Conservation (phyloP, 2,113 vertebrate genomes). For the Diphyllodes magnificus region DNA sequence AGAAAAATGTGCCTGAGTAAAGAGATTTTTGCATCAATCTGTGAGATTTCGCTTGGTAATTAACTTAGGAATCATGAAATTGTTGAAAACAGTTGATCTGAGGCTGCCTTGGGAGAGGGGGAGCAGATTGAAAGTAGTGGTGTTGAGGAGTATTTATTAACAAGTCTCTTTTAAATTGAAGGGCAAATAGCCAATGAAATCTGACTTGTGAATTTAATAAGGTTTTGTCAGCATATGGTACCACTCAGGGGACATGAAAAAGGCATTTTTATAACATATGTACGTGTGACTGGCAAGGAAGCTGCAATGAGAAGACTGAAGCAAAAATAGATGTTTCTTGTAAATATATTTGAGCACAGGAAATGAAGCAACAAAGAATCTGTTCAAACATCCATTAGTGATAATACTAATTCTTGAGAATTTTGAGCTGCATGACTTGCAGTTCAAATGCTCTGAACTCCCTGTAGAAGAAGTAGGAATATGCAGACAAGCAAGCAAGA, state of each 20-base stretch:
- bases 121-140: not conserved
- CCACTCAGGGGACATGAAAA: not conserved
- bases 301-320: not conserved
- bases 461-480: not conserved
- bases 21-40: not conserved
- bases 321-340: conserved; percentile 24
- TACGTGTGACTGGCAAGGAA: not conserved
- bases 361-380: not conserved
- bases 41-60: not conserved
- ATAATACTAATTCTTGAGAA: not conserved
- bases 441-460: not conserved
- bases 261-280: not conserved
- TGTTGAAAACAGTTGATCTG: not conserved
- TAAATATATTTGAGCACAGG: not conserved
- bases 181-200: conserved; percentile 41
- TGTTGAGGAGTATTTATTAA: conserved; percentile 1
- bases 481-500: not conserved
- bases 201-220: conserved; percentile 16
- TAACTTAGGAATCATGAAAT: not conserved
- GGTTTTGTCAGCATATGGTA: conserved; percentile 39
- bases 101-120: not conserved
- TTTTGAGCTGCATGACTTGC: not conserved
- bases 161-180: not conserved
- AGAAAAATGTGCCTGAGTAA: not conserved
- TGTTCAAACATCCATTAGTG: not conserved